These are phyloP conservation scores for Esperia sulphurella DNA, from an alignment of 2,888 invertebrate genomes.

Conservation along the genomic window DNA sequence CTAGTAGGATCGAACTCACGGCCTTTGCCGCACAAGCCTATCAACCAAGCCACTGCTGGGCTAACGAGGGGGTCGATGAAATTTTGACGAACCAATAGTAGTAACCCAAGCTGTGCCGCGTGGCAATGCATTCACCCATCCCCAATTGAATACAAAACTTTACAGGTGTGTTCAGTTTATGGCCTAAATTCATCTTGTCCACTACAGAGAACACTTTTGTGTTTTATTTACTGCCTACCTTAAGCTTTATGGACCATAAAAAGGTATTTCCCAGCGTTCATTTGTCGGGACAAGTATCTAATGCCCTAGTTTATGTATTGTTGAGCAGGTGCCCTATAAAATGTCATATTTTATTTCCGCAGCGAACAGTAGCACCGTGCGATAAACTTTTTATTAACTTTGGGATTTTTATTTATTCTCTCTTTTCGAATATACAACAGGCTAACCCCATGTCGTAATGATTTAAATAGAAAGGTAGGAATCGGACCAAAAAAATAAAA, in stretches of 20 bases:
- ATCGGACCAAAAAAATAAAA: no score
- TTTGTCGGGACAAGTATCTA: constrained; percentile 32
- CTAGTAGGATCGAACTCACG: no score
- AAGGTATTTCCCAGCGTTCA: constrained; percentile 29
- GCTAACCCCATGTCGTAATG: background rate
- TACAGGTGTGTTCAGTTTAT: constrained; percentile 15
- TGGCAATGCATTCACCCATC: background rate
- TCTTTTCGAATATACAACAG: background rate
- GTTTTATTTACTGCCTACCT: constrained; percentile 42
- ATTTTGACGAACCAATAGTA: no score
- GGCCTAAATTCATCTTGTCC: constrained; percentile 27
- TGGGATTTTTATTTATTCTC: constrained; percentile 4
- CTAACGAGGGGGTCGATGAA: no score
- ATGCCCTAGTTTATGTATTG: constrained; percentile 25
- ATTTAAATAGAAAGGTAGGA: no score
- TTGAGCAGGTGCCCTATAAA: constrained; percentile 29
- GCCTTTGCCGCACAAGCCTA: no score
- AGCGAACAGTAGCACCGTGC: constrained; percentile 11
- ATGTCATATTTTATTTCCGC: constrained; percentile 35
- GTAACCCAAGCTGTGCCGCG: no score
- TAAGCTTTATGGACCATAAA: constrained; percentile 50
- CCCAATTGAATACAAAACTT: constrained; percentile 5
- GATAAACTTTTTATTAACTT: constrained; percentile 33
- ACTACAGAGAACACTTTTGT: constrained; percentile 29
- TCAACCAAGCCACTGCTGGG: no score